Evolutionary conservation across 2,797 vertebrate genomes (phyloP), one percentile per base, ranked within the genome.

Genomic region (Carapus acus): DNA sequence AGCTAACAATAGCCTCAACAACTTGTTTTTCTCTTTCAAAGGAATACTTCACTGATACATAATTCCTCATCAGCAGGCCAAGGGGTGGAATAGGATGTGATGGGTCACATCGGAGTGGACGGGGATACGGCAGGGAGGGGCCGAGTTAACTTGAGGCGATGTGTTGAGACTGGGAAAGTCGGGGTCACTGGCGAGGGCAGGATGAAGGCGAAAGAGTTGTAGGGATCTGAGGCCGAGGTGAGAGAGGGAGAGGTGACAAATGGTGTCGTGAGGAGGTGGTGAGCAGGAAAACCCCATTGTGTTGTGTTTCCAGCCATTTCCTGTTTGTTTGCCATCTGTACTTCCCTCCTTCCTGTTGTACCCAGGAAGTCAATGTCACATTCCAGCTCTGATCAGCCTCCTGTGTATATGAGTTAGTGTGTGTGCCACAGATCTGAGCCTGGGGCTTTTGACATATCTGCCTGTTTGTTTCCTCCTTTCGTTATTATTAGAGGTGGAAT

Each of bases 261-360:
- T 58, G 2, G 8, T 22, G 37, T 27, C 14, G 41, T 19, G 46
- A 58, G 64, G 61, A 47, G 58, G 62, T 64, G 69, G 68, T 21
- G 54, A 19, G 24, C 63, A 82, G 84, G 76, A 87, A 82, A 36
- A 73, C 79, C 72, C 81, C 80, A 85, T 85, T 85, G 80, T 86
- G 76, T 83, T 76, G 83, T 57, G 65, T 75, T 79, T 82, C 70
- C 65, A 51, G 44, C 79, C 82, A 78, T 73, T 86, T 86, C 79
- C 83, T 90, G 84, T 86, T 85, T 84, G 83, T 87, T 85, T 89
- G 85, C 85, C 87, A 87, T 83, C 77, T 72, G 73, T 41, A 81
- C 83, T 86, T 88, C 84, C 86, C 86, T 88, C 82, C 84, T 90
- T 86, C 82, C 86, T 82, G 70, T 67, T 76, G 74, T 85, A 82